Evolutionary conservation across 2,113 vertebrate species (phyloP), one percentile per base, ranked within the genome.

Genomic region (Sisor rabdophorus): DNA sequence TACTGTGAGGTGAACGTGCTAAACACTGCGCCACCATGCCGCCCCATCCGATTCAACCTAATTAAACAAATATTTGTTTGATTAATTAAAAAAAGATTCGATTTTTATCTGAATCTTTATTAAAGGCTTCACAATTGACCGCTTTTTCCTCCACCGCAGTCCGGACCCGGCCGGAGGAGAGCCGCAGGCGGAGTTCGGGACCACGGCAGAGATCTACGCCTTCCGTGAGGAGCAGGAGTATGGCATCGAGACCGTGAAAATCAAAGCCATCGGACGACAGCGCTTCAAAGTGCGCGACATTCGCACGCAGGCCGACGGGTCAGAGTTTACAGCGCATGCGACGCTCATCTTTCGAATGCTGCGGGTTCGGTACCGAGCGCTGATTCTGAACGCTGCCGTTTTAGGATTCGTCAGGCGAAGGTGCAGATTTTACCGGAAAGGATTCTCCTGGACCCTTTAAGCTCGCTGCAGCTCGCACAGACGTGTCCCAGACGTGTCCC

Each of bases 191-290:
- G 93, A 94, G 68, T 98, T 98, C 87, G 97, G 97, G 70, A 98
- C 97, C 0, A 99, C 97, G 26, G 97, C 97, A 53, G 97, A 98
- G 87, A 99, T 99, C 83, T 98, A 98, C 59, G 96, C 97, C 50
- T 99, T 96, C 81, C 88, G 95, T 28, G 97, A 98, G 84, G 96
- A 98, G 79, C 95, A 95, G 84, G 95, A 98, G 10, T 98, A 95
- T 4, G 97, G 96, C 48, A 96, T 98, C 28, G 97, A 99, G 88
- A 95, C 95, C 0, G 97, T 98, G 65, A 99, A 99, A 90, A 95
- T 99, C 85, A 99, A 99, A 86, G 97, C 97, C 12, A 82, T 99
- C 61, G 97, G 97, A 71, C 92, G 97, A 80, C 97, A 99, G 75
- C 92, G 97, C 79, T 99, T 99, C 87, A 95, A 94, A 85, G 96